These are phyloP conservation scores for Ptychochromis oligacanthus DNA, from an alignment of 2,113 vertebrate species.

Conservation along the genomic window DNA sequence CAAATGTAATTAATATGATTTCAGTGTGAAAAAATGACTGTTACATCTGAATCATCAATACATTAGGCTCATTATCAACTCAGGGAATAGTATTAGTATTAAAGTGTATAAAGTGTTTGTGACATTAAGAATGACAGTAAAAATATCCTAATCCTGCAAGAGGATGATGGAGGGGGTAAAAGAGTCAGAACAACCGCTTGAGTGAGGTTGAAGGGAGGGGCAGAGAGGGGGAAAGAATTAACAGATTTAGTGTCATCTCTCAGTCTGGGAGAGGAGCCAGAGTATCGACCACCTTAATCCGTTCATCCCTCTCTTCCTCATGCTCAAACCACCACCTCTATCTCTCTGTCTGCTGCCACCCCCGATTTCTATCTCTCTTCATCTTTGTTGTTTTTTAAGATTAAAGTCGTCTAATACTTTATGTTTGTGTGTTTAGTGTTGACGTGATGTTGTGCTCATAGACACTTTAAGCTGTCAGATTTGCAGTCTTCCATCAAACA, in stretches of 20 bases:
- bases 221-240: slow-evolving; percentile 65
- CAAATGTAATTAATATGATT: accelerated
- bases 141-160: slow-evolving; percentile 33
- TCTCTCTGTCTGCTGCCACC: slow-evolving; percentile 50
- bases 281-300: slow-evolving; percentile 80
- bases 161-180: background rate
- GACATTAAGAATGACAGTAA: slow-evolving; percentile 20
- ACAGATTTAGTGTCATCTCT: slow-evolving; percentile 84
- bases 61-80: background rate
- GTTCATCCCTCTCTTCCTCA: slow-evolving; percentile 72
- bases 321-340: slow-evolving; percentile 45
- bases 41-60: background rate
- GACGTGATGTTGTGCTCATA: background rate
- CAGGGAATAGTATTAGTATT: background rate
- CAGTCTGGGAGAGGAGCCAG: slow-evolving; percentile 78
- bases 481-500: background rate
- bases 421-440: slow-evolving; percentile 40
- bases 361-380: slow-evolving; percentile 42
- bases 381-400: slow-evolving; percentile 49
- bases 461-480: slow-evolving; percentile 1
- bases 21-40: too few species aligned
- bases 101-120: background rate
- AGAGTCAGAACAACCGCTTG: background rate
- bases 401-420: slow-evolving; percentile 52
- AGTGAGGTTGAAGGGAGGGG: slow-evolving; percentile 2